phyloP scores from a whole-genome alignment of 2,888 invertebrate genomes.

The Orthonevra nobilis region DNA sequence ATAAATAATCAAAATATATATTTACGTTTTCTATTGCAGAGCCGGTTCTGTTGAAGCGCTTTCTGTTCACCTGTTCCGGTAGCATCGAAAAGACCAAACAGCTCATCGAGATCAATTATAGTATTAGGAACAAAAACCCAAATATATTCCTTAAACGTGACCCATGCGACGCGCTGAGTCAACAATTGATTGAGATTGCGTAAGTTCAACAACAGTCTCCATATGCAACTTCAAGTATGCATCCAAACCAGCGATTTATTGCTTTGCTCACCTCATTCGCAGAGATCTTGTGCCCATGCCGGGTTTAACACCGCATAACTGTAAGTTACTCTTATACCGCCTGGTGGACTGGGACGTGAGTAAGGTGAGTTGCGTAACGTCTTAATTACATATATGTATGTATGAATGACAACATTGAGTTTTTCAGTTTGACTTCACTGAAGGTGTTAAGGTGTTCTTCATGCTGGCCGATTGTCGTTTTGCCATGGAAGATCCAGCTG shows the following conservation, averaged over 20 bases:
- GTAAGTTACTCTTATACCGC: slow-evolving; percentile 85
- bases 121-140: slow-evolving; percentile 81
- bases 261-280: slow-evolving; percentile 51
- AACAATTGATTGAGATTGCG: slow-evolving; percentile 77
- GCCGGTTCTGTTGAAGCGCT: slow-evolving; percentile 75
- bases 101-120: slow-evolving; percentile 79
- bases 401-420: background rate
- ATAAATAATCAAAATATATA: no score
- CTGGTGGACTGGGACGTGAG: slow-evolving; percentile 84
- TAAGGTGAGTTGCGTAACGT: slow-evolving; percentile 74
- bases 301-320: slow-evolving; percentile 84
- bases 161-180: slow-evolving; percentile 78
- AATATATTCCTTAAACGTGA: slow-evolving; percentile 82
- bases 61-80: slow-evolving; percentile 76
- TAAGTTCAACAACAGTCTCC: slow-evolving; percentile 72
- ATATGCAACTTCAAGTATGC: background rate
- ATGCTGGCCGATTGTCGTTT: slow-evolving; percentile 87
- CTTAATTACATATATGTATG: background rate
- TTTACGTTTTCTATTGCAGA: slow-evolving; percentile 16
- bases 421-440: slow-evolving; percentile 83
- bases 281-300: slow-evolving; percentile 87
- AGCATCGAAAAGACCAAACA: slow-evolving; percentile 76
- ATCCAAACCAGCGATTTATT: background rate
- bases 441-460: slow-evolving; percentile 86
- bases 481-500: slow-evolving; percentile 80